A percentile compares a stretch with the other conserved stretches of the same genome.
Evolutionary conservation across 2,113 vertebrate genomes (phyloP).

Genomic region (Lontra canadensis): DNA sequence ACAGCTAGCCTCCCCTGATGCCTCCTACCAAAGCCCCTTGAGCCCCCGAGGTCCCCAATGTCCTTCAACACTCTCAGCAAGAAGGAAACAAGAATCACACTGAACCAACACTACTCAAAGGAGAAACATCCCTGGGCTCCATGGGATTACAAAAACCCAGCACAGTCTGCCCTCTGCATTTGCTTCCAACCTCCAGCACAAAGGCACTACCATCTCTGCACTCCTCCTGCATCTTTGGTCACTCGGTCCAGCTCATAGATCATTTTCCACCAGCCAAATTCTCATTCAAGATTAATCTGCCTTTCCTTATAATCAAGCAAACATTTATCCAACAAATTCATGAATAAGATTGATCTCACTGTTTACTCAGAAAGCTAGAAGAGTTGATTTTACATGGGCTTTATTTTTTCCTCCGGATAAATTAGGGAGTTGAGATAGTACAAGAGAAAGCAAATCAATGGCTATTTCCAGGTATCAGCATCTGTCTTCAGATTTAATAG

Average conservation of each 20-base stretch:
- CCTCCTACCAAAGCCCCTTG: not conserved
- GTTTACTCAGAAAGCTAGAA: slow-evolving; percentile 63
- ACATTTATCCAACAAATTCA: slow-evolving; percentile 70
- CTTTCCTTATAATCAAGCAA: slow-evolving; percentile 42
- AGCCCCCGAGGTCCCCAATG: not conserved
- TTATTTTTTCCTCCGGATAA: slow-evolving; percentile 67
- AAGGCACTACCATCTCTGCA: not conserved
- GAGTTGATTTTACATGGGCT: slow-evolving; percentile 44
- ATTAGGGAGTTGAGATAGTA: slow-evolving; percentile 63
- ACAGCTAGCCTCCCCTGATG: not conserved
- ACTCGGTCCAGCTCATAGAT: not conserved
- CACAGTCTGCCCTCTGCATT: not conserved
- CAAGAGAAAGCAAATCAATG: slow-evolving; percentile 75
- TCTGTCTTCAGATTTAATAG: slow-evolving; percentile 75
- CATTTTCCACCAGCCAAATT: slow-evolving; percentile 14
- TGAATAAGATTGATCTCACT: slow-evolving; percentile 62
- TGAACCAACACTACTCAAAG: not conserved
- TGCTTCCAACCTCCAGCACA: not conserved
- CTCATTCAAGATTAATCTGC: slow-evolving; percentile 42
- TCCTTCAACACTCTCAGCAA: slow-evolving; percentile 10
- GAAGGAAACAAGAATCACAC: not conserved
- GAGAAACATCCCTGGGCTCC: not conserved
- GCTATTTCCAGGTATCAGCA: slow-evolving; percentile 70
- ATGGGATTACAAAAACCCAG: not conserved
- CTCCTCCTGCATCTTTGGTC: not conserved